Conservation (phyloP, 2,113 vertebrate species). For the Lepidothrix coronata region DNA sequence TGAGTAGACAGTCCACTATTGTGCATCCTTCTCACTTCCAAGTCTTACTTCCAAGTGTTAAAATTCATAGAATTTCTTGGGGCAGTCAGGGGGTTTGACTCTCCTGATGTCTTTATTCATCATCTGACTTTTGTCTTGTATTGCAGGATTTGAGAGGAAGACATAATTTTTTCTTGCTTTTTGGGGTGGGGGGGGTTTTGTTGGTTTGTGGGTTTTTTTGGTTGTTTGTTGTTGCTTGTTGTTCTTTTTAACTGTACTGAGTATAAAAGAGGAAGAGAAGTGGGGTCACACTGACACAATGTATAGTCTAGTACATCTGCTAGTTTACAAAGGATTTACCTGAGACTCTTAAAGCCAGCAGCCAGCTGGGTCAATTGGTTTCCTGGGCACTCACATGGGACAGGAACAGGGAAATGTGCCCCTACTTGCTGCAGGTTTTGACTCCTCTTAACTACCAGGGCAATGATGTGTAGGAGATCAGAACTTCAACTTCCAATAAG, state of each 20-base stretch:
- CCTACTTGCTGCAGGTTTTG: background rate
- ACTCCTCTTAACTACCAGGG: background rate
- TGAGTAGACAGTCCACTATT: rapidly evolving
- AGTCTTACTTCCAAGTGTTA: background rate
- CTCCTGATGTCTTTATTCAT: background rate
- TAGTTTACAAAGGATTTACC: background rate
- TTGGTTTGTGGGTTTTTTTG: background rate
- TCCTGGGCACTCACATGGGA: background rate
- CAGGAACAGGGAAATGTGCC: background rate
- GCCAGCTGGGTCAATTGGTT: background rate
- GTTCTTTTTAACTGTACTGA: background rate
- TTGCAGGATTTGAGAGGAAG: background rate
- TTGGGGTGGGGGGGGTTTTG: rapidly evolving
- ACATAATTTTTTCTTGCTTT: background rate
- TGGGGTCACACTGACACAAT: background rate
- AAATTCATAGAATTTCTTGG: background rate
- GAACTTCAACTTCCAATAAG: background rate
- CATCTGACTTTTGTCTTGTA: background rate
- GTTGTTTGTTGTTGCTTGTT: background rate
- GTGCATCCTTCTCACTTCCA: background rate
- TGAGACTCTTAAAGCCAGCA: background rate
- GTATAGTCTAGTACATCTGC: background rate
- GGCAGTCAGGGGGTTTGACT: background rate
- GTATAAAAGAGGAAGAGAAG: background rate
- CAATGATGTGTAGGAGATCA: background rate